These are phyloP conservation scores for Echeneis naucrates DNA, from an alignment of 2,797 vertebrate genomes.

Conservation along the genomic window DNA sequence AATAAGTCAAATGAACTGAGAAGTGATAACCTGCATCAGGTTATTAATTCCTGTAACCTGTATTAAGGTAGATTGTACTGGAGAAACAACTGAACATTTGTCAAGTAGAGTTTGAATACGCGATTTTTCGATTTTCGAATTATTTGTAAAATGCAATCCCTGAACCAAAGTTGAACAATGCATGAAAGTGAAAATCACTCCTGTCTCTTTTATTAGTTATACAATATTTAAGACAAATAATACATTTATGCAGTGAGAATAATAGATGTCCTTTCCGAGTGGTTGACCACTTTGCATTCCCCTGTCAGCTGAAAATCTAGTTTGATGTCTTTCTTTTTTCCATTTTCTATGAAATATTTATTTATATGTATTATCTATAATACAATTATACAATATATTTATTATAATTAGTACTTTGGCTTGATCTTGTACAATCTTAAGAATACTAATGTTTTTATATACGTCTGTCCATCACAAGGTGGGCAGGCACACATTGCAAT, in stretches of 20 bases:
- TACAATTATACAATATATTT: no score
- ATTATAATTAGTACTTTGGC: background rate
- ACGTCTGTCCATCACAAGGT: no score
- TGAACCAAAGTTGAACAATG: constrained; percentile 24
- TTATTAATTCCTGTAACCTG: constrained; percentile 13
- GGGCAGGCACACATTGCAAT: no score
- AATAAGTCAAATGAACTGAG: constrained; percentile 13
- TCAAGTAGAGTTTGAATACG: background rate
- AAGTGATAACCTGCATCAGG: constrained; percentile 5
- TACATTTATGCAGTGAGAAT: no score
- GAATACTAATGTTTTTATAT: background rate
- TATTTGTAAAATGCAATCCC: constrained; percentile 11
- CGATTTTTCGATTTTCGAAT: no score
- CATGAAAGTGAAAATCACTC: constrained; percentile 26
- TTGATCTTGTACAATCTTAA: background rate
- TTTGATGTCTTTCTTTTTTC: constrained; percentile 51
- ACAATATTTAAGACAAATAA: constrained; percentile 31
- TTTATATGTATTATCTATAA: no score
- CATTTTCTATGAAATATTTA: no score
- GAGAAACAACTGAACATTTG: background rate
- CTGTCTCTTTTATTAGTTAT: constrained; percentile 42
- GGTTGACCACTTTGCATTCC: constrained; percentile 41
- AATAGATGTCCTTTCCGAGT: constrained; percentile 37
- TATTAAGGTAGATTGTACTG: background rate
- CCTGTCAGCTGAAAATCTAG: constrained; percentile 22